Evolutionary conservation across 2,113 vertebrate genomes (phyloP).

Genomic region (Merops nubicus): DNA sequence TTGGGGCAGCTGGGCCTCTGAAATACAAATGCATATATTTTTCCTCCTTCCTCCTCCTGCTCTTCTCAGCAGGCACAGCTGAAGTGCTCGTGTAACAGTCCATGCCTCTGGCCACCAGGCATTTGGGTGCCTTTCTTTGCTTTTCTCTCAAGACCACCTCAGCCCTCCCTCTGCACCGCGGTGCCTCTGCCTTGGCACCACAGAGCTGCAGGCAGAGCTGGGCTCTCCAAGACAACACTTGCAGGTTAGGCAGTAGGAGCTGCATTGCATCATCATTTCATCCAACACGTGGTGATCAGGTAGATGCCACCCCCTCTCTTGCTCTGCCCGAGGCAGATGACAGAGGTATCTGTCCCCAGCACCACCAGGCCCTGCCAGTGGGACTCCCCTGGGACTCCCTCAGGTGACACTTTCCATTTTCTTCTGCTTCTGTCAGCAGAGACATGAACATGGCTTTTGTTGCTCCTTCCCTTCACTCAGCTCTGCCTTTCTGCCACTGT

Average conservation of each 20-base stretch:
- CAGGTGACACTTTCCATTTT: neutral
- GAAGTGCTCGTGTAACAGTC: neutral
- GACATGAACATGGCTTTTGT: neutral
- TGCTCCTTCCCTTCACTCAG: neutral
- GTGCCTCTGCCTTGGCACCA: neutral
- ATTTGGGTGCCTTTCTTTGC: neutral
- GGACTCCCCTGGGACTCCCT: neutral
- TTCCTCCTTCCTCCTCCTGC: neutral
- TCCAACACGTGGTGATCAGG: rapidly evolving
- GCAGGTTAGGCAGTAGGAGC: neutral
- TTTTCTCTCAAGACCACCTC: neutral
- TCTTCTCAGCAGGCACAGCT: neutral
- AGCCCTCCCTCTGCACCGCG: rapidly evolving
- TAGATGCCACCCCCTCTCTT: neutral
- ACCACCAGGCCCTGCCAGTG: neutral
- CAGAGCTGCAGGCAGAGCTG: neutral
- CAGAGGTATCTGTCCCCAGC: neutral
- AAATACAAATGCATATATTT: constrained; percentile 7
- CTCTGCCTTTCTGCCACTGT: neutral
- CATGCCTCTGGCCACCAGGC: neutral
- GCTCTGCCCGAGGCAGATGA: neutral
- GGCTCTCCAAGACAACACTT: neutral
- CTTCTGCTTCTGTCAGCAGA: constrained; percentile 10
- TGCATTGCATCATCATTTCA: neutral
- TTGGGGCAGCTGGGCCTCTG: neutral